phyloP scores from a whole-genome alignment of 2,888 invertebrate species.

The Harpalus rubripes region DNA sequence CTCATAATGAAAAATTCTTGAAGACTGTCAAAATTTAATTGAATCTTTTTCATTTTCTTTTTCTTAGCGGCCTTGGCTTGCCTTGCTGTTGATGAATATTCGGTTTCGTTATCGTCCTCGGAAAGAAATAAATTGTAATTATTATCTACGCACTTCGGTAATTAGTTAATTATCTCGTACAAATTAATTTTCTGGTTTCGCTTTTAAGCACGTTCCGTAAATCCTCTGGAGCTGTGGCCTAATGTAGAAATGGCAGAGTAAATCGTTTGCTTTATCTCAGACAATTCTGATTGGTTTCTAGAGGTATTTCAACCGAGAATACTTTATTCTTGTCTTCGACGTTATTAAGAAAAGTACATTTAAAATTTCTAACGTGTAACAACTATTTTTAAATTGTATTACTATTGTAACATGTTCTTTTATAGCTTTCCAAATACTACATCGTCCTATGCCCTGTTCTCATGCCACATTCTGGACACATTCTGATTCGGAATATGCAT shows the following conservation, averaged over 20 bases:
- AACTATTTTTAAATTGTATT: no score
- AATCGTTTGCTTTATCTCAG: slow-evolving; percentile 5
- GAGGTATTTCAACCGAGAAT: neutral
- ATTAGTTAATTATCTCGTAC: slow-evolving; percentile 58
- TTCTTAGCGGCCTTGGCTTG: neutral
- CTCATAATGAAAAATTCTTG: slow-evolving; percentile 36
- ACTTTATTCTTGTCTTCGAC: neutral
- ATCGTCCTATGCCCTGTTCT: no score
- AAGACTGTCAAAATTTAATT: slow-evolving; percentile 35
- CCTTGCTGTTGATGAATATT: slow-evolving; percentile 50
- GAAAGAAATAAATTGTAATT: slow-evolving; percentile 61
- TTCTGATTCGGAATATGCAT: no score
- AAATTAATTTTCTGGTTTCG: slow-evolving; percentile 53
- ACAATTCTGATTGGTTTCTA: slow-evolving; percentile 3
- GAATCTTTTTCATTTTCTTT: slow-evolving; percentile 40
- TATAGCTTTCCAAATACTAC: no score
- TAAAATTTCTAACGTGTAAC: neutral
- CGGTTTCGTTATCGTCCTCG: slow-evolving; percentile 37
- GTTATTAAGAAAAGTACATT: neutral
- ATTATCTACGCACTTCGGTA: slow-evolving; percentile 53
- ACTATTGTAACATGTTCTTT: no score
- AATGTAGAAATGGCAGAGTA: neutral
- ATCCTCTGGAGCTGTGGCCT: neutral
- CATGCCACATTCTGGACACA: no score
- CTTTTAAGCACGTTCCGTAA: slow-evolving; percentile 49